These are phyloP conservation scores for Silurus lanzhouensis DNA, from an alignment of 2,797 vertebrate genomes.

Conservation along the genomic window DNA sequence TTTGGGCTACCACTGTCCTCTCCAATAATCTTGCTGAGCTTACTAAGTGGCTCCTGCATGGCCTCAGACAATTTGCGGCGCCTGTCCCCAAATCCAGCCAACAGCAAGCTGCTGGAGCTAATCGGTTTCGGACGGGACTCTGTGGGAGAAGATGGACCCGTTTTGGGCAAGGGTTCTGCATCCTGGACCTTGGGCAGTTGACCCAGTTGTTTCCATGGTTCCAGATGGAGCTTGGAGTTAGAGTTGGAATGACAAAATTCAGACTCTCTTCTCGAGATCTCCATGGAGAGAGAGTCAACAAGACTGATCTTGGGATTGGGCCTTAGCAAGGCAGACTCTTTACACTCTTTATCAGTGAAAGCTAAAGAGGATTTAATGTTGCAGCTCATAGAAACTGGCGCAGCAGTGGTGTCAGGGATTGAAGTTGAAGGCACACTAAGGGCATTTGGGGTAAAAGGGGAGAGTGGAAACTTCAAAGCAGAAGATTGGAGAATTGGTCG, in stretches of 20 bases:
- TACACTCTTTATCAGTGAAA: slow-evolving; percentile 65
- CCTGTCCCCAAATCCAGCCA: slow-evolving; percentile 81
- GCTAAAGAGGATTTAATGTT: slow-evolving; percentile 78
- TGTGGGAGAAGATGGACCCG: slow-evolving; percentile 57
- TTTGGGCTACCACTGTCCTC: slow-evolving; percentile 75
- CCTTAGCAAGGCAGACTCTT: slow-evolving; percentile 60
- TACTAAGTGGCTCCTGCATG: slow-evolving; percentile 83
- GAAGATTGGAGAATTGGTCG: slow-evolving; percentile 46
- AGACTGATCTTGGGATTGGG: slow-evolving; percentile 74
- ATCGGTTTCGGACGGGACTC: slow-evolving; percentile 65
- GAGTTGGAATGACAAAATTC: slow-evolving; percentile 78
- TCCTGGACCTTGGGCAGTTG: slow-evolving; percentile 64
- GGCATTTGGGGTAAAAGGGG: slow-evolving; percentile 68
- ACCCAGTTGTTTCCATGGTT: slow-evolving; percentile 75
- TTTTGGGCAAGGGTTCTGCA: slow-evolving; percentile 11
- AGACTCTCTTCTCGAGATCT: slow-evolving; percentile 76
- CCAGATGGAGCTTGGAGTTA: slow-evolving; percentile 78
- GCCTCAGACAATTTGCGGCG: slow-evolving; percentile 81
- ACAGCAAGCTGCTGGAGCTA: slow-evolving; percentile 68
- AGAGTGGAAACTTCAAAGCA: slow-evolving; percentile 60
- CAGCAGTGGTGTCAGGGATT: slow-evolving; percentile 40
- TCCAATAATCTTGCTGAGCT: slow-evolving; percentile 84
- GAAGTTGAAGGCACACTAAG: slow-evolving; percentile 66
- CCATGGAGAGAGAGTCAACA: slow-evolving; percentile 79
- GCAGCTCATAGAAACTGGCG: slow-evolving; percentile 56